Percentiles rank a stretch among this genome's conserved stretches.
Evolutionary conservation across 2,113 vertebrate genomes (phyloP).

Genomic region (Gallinago paraguaiae): DNA sequence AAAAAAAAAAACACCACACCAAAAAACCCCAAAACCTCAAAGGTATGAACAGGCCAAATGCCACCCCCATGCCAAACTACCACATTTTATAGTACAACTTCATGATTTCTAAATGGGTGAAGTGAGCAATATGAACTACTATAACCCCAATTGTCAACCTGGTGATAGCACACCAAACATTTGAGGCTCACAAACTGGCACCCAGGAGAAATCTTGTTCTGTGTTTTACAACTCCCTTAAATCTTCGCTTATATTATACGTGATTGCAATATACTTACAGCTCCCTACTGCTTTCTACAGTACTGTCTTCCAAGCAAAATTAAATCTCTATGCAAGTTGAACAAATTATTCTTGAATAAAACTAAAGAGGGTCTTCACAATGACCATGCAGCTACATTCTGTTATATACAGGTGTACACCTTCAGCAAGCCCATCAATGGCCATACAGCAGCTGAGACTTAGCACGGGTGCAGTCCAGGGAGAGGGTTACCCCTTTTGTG

Average conservation of each 20-base stretch:
- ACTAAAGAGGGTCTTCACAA: background rate
- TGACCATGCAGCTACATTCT: too few relatives aligned
- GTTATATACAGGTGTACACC: background rate
- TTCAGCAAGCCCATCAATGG: background rate
- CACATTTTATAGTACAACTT: background rate
- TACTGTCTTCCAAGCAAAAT: background rate
- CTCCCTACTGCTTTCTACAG: background rate
- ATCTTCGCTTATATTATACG: background rate
- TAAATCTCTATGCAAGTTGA: background rate
- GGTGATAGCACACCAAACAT: background rate
- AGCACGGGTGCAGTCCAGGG: background rate
- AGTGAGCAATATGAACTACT: background rate
- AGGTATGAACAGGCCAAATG: background rate
- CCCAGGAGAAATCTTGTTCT: background rate
- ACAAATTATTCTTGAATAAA: background rate
- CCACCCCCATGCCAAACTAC: background rate
- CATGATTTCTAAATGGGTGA: background rate
- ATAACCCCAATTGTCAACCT: background rate
- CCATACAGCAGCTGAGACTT: background rate
- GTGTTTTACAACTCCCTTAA: background rate
- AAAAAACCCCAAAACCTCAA: background rate
- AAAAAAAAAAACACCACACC: background rate
- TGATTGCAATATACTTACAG: background rate
- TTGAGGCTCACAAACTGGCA: background rate
- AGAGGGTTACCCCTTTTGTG: background rate